Base-by-base conservation (phyloP, 2,888 invertebrate species). In the Drosophila anomalata region DNA sequence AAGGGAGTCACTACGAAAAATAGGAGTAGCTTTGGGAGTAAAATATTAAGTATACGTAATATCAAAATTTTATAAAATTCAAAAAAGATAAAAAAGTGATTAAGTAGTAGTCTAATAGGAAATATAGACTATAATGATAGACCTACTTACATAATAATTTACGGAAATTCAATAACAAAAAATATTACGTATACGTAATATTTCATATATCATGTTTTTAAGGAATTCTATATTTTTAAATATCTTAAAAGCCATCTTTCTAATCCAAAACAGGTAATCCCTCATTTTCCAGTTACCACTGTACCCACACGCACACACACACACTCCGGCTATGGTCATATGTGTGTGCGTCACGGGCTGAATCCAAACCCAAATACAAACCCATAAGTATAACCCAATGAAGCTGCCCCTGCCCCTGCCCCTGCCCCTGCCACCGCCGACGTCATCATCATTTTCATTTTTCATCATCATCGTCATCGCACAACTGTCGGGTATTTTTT, bases 311-410 rank as follows among this genome's bases (percentile, higher is more conserved):
- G 6, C 36, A 7, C 6, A 29, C 29, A 41, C 36, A 47, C 63
- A 46, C 20, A 48, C 31, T 20, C 55, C 14, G 44, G 11, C 12
- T 14, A 31, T 48, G 17, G 12, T 1, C 20, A 12, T 58, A n/a
- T 55, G 56, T 69, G 24, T 46, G 29, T 29, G 44, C 11, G 14
- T 26, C 14, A 53, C 26, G n/a, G 48, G 14, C 56, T 48, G 70
- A 73, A 73, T 63, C 41, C 69, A 54, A 66, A 58, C 75, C 57
- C 60, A 65, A 62, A 62, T 50, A 62, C 55, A 63, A 63, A 46
- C 56, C 57, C 48, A 61, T 52, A 82, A 69, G 75, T 82, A 80
- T 87, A 80, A 87, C 85, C 80, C 86, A 87, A 87, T 85, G 80
- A 80, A 73, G 82, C 79, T 87, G 71, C 70, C 54, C 70, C 83